Evolutionary conservation across 2,888 invertebrate genomes (phyloP).

Genomic region (Drosophila atripex): DNA sequence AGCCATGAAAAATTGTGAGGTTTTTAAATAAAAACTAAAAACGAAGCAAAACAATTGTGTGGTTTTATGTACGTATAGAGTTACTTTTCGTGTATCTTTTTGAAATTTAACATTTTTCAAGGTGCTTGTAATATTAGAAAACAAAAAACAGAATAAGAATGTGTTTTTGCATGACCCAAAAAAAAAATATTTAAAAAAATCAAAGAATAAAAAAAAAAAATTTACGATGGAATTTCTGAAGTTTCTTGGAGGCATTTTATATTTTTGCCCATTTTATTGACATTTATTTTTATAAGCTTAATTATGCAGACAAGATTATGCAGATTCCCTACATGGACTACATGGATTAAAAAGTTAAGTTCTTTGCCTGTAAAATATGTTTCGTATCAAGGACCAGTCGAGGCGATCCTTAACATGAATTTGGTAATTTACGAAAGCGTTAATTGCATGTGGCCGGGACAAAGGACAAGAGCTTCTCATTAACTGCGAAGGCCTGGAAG

Average conservation of each 20-base stretch:
- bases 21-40: background rate
- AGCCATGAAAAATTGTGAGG: background rate
- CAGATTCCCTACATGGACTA: too few relatives aligned
- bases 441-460: constrained; percentile 38
- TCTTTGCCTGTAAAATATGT: constrained; percentile 5
- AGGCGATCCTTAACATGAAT: constrained; percentile 30
- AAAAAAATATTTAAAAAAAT: too few relatives aligned
- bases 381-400: constrained; percentile 3
- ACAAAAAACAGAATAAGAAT: too few relatives aligned
- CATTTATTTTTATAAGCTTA: constrained; percentile 39
- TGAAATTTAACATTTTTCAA: too few relatives aligned
- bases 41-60: background rate
- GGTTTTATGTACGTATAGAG: background rate
- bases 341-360: constrained; percentile 48
- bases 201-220: too few relatives aligned
- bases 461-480: constrained; percentile 35
- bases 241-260: too few relatives aligned
- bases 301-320: constrained; percentile 47
- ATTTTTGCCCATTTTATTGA: too few relatives aligned
- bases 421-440: constrained; percentile 48
- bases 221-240: too few relatives aligned
- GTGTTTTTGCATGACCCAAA: too few relatives aligned
- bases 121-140: too few relatives aligned
- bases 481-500: constrained; percentile 45
- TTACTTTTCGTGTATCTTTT: too few relatives aligned